Conservation (phyloP, 37 sponge, comb jelly and placozoan species). For the Halichondria panicea region DNA sequence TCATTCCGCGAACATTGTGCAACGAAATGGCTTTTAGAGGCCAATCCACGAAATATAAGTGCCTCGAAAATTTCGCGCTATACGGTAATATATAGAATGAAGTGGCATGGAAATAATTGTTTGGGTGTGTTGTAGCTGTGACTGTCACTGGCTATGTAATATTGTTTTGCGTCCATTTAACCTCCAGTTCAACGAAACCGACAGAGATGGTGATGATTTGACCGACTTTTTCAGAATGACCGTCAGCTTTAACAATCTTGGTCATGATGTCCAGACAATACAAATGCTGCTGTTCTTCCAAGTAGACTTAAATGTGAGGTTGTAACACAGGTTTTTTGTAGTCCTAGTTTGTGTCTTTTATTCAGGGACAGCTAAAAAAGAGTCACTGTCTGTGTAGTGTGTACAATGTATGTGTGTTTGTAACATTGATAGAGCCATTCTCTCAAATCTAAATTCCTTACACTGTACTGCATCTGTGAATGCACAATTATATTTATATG, state of each 20-base stretch:
- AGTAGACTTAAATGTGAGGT: conserved; percentile 66
- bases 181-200: conserved; percentile 67
- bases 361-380: background rate
- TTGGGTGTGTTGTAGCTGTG: background rate
- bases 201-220: conserved; percentile 74
- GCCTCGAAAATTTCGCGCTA: no score
- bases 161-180: background rate
- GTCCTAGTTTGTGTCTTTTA: background rate
- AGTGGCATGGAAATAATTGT: no score
- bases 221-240: conserved; percentile 63
- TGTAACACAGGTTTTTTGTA: background rate
- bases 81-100: no score
- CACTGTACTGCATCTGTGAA: no score
- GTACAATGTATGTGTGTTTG: no score
- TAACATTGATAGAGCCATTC: no score
- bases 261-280: conserved; percentile 36
- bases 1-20: no score
- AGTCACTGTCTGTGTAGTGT: background rate
- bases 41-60: no score
- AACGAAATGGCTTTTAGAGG: no score
- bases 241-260: conserved; percentile 51
- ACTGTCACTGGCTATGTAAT: background rate
- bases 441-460: no score
- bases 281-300: conserved; percentile 68
- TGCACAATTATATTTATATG: background rate